These are phyloP conservation scores for Eupeodes luniger DNA, from an alignment of 2,888 invertebrate species.

Conservation along the genomic window DNA sequence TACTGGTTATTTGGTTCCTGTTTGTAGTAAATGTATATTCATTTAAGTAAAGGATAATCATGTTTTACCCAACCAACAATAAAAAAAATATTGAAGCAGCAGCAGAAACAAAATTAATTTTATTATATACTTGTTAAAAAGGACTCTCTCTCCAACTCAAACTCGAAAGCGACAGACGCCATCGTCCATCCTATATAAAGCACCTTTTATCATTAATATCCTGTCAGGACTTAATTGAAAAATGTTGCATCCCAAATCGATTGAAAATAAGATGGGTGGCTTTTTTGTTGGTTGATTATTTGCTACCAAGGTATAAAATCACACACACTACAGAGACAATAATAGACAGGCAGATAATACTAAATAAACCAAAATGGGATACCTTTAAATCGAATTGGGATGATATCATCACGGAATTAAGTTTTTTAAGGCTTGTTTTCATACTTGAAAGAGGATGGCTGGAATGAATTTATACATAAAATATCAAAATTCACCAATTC, in stretches of 20 bases:
- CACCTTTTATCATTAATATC: constrained; percentile 42
- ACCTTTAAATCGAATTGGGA: too few species aligned
- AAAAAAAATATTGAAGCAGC: background rate
- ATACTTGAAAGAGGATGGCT: too few species aligned
- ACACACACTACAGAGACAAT: background rate
- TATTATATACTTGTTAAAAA: background rate
- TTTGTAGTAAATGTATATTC: background rate
- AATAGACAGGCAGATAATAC: background rate
- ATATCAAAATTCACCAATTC: too few species aligned
- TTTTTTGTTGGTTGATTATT: background rate
- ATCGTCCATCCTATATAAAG: too few species aligned
- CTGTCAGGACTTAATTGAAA: constrained; percentile 59
- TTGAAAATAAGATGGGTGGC: background rate
- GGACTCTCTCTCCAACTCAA: background rate
- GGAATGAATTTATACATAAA: too few species aligned
- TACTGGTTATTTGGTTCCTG: background rate
- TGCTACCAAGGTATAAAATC: background rate
- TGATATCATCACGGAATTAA: too few species aligned
- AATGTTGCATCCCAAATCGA: constrained; percentile 1
- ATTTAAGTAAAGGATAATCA: background rate
- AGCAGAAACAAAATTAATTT: background rate
- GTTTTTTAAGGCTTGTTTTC: too few species aligned
- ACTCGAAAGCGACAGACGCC: too few species aligned
- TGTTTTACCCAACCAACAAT: background rate
- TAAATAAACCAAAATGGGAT: too few species aligned